Base-by-base conservation (phyloP, 2,797 vertebrate species). In the Furcifer pardalis region DNA sequence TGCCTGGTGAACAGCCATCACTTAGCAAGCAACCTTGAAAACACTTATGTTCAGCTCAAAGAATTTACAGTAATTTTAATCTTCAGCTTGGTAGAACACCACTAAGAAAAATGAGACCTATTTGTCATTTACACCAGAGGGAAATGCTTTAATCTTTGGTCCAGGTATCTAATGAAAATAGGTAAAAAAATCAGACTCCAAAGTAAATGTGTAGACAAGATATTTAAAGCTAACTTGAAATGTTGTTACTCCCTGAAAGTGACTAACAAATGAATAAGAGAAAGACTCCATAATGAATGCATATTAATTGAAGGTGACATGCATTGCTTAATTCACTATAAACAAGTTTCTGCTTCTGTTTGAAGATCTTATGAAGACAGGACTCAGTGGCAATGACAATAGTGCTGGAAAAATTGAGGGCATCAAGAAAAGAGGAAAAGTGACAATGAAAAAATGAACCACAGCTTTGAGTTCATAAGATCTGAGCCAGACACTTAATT, bases 1-100 rank as follows among this genome's bases (percentile, higher is more conserved):
- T 19, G 85, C 60, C 74, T 84, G 81, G 1, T 84, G 77, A 84
- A 82, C 32, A 10, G 30, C 30, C 77, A 87, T 84, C 65, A 2
- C 21, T 77, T 82, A 66, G 8, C 4, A 88, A 1, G 1, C 27
- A 23, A 76, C 23, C 0, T 81, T 65, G 27, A 79, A 92, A 90
- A 32, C 3, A 44, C 1, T 74, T 80, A 1, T 21, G 77, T 75
- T 77, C 8, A n/a, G 62, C 85, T 83, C 66, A 77, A 77, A 42
- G 76, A 85, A 63, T 77, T 44, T 5, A 4, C 69, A 10, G 17
- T 1, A 10, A 10, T 76, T 27, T 82, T 81, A 81, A 65, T 62
- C 40, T 77, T 76, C 79, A 85, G 12, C n/a, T 90, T 79, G 66
- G 37, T 1, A 71, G 46, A 74, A 73, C 2, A 71, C 17, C 49